Percentiles rank a stretch among this genome's conserved stretches.
Evolutionary conservation across 2,888 invertebrate species (phyloP).

Genomic region (Euclidia mi): DNA sequence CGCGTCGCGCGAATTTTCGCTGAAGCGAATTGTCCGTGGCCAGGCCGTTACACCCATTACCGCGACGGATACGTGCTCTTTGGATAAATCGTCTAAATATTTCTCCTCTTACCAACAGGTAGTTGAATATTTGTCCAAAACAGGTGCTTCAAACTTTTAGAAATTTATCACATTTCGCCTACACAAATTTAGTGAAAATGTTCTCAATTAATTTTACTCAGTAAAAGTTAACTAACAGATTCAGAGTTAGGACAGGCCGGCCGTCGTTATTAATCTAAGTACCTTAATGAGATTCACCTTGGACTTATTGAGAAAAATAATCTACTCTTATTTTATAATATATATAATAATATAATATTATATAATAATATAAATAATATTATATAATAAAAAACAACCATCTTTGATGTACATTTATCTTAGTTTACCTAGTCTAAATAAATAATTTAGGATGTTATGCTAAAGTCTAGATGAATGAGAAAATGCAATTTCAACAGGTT

Average conservation of each 20-base stretch:
- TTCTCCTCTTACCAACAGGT: slow-evolving; percentile 29
- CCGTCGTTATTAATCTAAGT: slow-evolving; percentile 63
- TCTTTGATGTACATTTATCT: no score
- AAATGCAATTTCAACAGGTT: no score
- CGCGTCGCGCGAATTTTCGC: no score
- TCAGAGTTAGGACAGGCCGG: slow-evolving; percentile 61
- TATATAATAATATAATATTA: neutral
- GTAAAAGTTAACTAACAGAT: slow-evolving; percentile 66
- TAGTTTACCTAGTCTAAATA: no score
- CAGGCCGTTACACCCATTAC: neutral
- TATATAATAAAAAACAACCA: no score
- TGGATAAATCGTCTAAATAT: slow-evolving; percentile 34
- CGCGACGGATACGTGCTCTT: slow-evolving; percentile 8
- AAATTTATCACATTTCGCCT: slow-evolving; percentile 64
- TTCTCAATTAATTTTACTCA: slow-evolving; percentile 71
- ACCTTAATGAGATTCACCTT: slow-evolving; percentile 60
- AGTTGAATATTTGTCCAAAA: slow-evolving; percentile 54
- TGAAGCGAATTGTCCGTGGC: no score
- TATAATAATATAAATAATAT: no score
- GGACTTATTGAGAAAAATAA: slow-evolving; percentile 52
- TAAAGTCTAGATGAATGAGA: no score
- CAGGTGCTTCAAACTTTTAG: slow-evolving; percentile 58
- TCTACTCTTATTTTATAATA: no score
- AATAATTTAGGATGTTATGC: no score
- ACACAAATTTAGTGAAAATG: slow-evolving; percentile 67